Evolutionary conservation across 2,888 invertebrate species (phyloP), one percentile per base, ranked within the genome.

Genomic region (Harpalus rubripes): DNA sequence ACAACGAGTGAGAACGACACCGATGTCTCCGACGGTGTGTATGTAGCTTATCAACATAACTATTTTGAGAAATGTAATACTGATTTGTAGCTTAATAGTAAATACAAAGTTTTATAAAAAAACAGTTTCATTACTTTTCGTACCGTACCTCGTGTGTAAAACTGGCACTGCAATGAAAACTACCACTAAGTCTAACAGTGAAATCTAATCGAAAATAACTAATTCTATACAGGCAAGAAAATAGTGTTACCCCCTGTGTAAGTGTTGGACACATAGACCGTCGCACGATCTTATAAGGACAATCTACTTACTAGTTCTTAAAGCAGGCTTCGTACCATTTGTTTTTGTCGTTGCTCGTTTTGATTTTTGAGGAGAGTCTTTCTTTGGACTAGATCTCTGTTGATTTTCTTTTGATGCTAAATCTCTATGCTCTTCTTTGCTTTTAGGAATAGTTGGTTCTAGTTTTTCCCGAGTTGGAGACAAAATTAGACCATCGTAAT

Each of bases 401-500:
- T 91, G 90, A 76, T 68, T 61, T 85, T 85, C 82, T 68, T 79
- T 83, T 63, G 82, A 82, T 68, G 22, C 22, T 22, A 65, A 65
- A 59, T 68, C 68, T 88, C 92, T 91, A 81, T 92, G 89, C 85
- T 93, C 93, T 86, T 93, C 93, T 85, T 93, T 93, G 87, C 92
- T 92, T 86, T 92, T 92, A 86, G 93, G 92, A 87, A 94, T 93
- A 86, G 94, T 94, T 87, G 95, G 95, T 92, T 95, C 94, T 88
- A 95, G 91, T 90, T 95, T 95, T 90, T 95, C 95, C 88, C 95
- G 93, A 87, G 95, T 95, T 86, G 95, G 95, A 89, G 95, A 95
- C 90, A 95, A 91, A 88, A 95, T 92, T 87, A 94, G 93, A 86
- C 95, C 95, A 89, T 95, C 95, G 87, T 94, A 93, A 91, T 93